Evolutionary conservation across 2,113 vertebrate species (phyloP), one percentile per base, ranked within the genome.

Genomic region (Nipponia nippon): DNA sequence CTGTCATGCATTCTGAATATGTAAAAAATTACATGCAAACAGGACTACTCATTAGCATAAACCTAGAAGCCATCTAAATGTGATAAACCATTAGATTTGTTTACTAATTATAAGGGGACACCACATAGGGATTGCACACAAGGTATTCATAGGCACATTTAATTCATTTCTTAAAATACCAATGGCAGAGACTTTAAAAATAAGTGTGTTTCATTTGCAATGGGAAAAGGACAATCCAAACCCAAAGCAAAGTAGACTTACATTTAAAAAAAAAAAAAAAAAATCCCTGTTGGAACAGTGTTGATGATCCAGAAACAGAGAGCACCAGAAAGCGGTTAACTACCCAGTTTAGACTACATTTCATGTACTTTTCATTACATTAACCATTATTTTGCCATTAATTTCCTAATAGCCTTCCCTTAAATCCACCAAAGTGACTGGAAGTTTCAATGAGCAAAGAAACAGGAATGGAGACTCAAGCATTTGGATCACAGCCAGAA

Each of bases 341-440:
- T 55, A 81, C 13, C 4, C 46, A 50, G 2, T 40, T 90, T 34
- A 86, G 44, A 50, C 19, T 81, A 25, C 13, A 46, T 56, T 91
- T 86, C 30, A 65, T 47, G 29, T 18, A 65, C 3, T 90, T 85
- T 79, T 83, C 62, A 75, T 88, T 83, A 61, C 36, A 61, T 46
- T 67, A 85, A 46, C 61, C 42, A 87, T 94, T 94, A 88, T 82
- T 93, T 91, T 95, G 49, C 50, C 42, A 34, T 91, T 86, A 91
- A 52, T 78, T 58, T 23, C 26, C 49, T 70, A 50, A 93, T 3
- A 70, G 49, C 32, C 46, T 87, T 95, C 76, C 58, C 63, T 88
- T 34, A 95, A 86, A 69, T 42, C 16, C 62, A 83, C 32, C 53
- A 83, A 82, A 91, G 34, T n/a, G 53, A 87, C 30, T 69, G 49